A percentile compares a stretch with the other conserved stretches of the same genome.
phyloP scores from a whole-genome alignment of 1,140 invertebrate species.

The Leucophenga varia region DNA sequence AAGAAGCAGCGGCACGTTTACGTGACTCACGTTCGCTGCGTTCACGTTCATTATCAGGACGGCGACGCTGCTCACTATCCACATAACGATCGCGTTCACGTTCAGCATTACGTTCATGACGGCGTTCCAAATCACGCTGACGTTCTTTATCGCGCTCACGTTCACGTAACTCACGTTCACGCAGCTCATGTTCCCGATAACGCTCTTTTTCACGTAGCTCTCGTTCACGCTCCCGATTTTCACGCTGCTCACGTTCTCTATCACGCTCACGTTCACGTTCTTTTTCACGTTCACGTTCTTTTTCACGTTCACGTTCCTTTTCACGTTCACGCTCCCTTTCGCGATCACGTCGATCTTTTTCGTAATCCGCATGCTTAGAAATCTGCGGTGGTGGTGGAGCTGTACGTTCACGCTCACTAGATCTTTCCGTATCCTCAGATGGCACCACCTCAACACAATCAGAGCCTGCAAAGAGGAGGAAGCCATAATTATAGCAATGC shows the following conservation, averaged over 20 bases:
- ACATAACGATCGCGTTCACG: slow-evolving; percentile 21
- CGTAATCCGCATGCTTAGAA: slow-evolving; percentile 40
- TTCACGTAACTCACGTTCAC: slow-evolving; percentile 6
- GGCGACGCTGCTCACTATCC: neutral
- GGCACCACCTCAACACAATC: slow-evolving; percentile 50
- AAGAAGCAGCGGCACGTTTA: neutral
- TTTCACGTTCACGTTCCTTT: slow-evolving; percentile 15
- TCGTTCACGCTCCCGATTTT: slow-evolving; percentile 4
- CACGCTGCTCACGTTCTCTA: slow-evolving; percentile 3
- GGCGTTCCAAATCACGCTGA: slow-evolving; percentile 7
- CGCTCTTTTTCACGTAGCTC: neutral
- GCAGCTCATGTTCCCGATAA: neutral
- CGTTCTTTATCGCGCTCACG: slow-evolving; percentile 33
- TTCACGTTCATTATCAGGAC: slow-evolving; percentile 9
- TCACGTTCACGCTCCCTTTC: slow-evolving; percentile 37
- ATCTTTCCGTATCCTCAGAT: slow-evolving; percentile 20
- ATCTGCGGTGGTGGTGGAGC: slow-evolving; percentile 44
- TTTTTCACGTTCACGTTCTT: slow-evolving; percentile 40
- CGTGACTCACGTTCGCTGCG: slow-evolving; percentile 12
- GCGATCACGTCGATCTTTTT: slow-evolving; percentile 30
- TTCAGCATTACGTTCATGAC: slow-evolving; percentile 54
- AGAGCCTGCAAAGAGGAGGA: slow-evolving; percentile 35
- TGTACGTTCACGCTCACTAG: slow-evolving; percentile 29
- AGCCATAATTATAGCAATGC: too few relatives aligned
- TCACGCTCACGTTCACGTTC: slow-evolving; percentile 28